A percentile compares a stretch with the other conserved stretches of the same genome.
phyloP scores from a whole-genome alignment of 2,113 vertebrate species.

The Trematocara macrostoma region DNA sequence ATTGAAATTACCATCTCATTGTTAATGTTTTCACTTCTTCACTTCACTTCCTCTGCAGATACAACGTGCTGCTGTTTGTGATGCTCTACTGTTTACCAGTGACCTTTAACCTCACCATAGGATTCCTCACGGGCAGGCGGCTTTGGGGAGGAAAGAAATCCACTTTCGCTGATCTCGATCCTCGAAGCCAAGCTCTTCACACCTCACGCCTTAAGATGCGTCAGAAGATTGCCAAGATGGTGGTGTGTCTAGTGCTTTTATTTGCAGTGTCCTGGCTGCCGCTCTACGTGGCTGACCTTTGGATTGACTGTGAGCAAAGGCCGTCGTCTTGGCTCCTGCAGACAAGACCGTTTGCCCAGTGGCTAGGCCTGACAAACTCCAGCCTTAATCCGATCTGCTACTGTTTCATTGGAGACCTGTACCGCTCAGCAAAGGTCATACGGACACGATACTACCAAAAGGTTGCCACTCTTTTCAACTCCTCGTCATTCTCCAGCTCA shows the following conservation, averaged over 20 bases:
- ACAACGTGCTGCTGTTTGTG: conserved; percentile 87
- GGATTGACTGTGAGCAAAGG: conserved; percentile 80
- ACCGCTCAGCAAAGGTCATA: conserved; percentile 83
- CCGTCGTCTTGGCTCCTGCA: conserved; percentile 82
- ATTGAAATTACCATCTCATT: neutral
- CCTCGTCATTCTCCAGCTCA: conserved; percentile 62
- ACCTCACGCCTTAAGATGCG: conserved; percentile 80
- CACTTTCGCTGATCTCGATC: conserved; percentile 72
- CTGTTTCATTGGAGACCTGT: conserved; percentile 84
- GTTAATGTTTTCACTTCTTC: neutral
- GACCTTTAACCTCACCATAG: conserved; percentile 85
- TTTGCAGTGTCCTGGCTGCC: conserved; percentile 87
- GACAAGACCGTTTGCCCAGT: conserved; percentile 85
- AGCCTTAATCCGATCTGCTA: conserved; percentile 92
- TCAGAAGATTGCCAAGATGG: conserved; percentile 88
- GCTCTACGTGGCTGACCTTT: conserved; percentile 84
- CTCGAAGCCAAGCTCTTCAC: conserved; percentile 75
- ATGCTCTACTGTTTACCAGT: conserved; percentile 88
- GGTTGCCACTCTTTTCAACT: conserved; percentile 76
- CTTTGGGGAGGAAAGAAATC: conserved; percentile 76
- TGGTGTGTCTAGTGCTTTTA: conserved; percentile 85
- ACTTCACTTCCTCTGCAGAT: conserved; percentile 23
- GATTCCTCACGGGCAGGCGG: conserved; percentile 81
- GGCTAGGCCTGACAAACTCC: conserved; percentile 90
- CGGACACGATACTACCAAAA: conserved; percentile 82